A percentile compares a stretch with the other conserved stretches of the same genome.
Conservation (phyloP, 2,888 invertebrate species). For the Coenonympha glycerion region DNA sequence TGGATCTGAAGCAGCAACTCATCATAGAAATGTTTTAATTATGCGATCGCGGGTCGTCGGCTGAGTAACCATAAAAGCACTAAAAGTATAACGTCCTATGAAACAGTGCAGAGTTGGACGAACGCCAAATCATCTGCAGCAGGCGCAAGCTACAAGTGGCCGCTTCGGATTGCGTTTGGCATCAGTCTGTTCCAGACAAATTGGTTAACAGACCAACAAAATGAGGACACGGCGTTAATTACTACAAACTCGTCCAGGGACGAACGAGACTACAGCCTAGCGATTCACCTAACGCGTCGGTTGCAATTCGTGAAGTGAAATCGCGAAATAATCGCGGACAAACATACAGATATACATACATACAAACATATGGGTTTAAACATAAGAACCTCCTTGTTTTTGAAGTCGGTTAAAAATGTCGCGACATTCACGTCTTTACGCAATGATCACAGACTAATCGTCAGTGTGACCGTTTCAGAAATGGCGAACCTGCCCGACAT, state of each 20-base stretch:
- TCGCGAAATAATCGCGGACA: no score
- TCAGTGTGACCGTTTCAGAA: no score
- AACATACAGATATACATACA: no score
- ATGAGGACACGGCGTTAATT: constrained; percentile 41
- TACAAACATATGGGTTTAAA: no score
- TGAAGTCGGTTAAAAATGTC: no score
- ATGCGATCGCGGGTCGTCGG: neutral
- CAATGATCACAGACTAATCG: no score
- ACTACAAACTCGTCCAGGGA: constrained; percentile 23
- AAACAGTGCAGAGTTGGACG: constrained; percentile 41
- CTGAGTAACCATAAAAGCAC: constrained; percentile 9
- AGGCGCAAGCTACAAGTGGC: constrained; percentile 65
- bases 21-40: constrained; percentile 3
- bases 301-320: no score
- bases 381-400: no score
- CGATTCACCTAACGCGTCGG: no score
- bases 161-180: constrained; percentile 41
- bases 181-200: constrained; percentile 48
- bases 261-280: constrained; percentile 20
- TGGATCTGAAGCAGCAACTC: neutral
- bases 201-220: constrained; percentile 58
- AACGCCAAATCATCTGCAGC: constrained; percentile 49
- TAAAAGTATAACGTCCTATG: constrained; percentile 18
- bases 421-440: no score
- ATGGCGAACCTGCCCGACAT: no score